phyloP scores from a whole-genome alignment of 2,888 invertebrate genomes.

The Himalopsyche kuldschensis region DNA sequence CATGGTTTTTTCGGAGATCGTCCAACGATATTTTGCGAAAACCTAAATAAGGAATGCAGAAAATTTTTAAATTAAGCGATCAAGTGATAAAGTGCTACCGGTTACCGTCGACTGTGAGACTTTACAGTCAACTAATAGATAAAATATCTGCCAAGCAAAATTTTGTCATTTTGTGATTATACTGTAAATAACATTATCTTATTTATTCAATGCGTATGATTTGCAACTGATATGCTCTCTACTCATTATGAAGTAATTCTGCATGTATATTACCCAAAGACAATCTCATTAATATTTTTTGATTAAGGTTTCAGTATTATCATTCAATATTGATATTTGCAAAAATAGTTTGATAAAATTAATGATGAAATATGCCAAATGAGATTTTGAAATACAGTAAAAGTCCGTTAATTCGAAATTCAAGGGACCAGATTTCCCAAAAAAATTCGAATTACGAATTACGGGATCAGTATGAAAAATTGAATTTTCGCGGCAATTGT shows the following conservation, averaged over 20 bases:
- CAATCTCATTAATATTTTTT: no score
- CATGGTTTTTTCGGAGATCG: slow-evolving; percentile 84
- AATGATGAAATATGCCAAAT: no score
- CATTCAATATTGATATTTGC: no score
- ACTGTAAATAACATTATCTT: not conserved
- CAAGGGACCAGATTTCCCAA: no score
- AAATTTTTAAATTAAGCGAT: not conserved
- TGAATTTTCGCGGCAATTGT: no score
- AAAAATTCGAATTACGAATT: no score
- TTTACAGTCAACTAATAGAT: not conserved
- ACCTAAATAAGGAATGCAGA: slow-evolving; percentile 48
- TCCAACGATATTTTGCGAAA: slow-evolving; percentile 92
- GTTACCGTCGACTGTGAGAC: not conserved
- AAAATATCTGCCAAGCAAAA: not conserved
- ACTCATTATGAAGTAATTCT: not conserved
- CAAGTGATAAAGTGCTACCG: not conserved
- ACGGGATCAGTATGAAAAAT: no score
- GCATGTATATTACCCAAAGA: no score
- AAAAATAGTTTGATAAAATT: no score
- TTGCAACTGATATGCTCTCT: not conserved
- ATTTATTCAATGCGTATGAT: not conserved
- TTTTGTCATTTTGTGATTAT: not conserved
- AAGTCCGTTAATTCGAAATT: no score
- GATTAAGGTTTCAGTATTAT: no score
- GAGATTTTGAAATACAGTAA: no score